These are phyloP conservation scores for Scaptomyza reducta DNA, from an alignment of 2,888 invertebrate species.

Conservation along the genomic window DNA sequence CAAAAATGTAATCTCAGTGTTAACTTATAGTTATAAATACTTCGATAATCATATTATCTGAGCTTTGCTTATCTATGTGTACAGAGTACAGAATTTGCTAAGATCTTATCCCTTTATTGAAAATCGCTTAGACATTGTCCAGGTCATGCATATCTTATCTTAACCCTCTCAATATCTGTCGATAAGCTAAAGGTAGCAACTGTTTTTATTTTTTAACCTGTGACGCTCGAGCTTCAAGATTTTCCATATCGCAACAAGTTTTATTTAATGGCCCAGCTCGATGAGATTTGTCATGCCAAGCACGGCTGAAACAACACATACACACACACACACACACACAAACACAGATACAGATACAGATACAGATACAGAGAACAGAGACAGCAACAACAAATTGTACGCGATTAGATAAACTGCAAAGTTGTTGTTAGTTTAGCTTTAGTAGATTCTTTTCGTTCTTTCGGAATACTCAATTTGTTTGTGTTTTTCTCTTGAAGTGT, in stretches of 20 bases:
- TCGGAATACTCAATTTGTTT: background rate
- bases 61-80: background rate
- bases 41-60: background rate
- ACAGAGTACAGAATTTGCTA: background rate
- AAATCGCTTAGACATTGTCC: constrained; percentile 27
- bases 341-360: background rate
- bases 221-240: constrained; percentile 27
- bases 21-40: background rate
- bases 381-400: background rate
- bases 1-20: background rate
- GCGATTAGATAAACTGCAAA: constrained; percentile 21
- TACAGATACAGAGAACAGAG: background rate
- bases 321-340: background rate
- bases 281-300: constrained; percentile 34
- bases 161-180: constrained; percentile 9
- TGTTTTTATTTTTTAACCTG: constrained; percentile 5
- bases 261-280: constrained; percentile 18
- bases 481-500: background rate
- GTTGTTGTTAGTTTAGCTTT: constrained; percentile 6
- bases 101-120: background rate
- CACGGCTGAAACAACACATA: constrained; percentile 38
- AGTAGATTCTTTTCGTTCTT: background rate
- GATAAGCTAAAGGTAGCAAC: constrained; percentile 36
- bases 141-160: constrained; percentile 54
- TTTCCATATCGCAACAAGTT: constrained; percentile 24